Percentiles rank a stretch among this genome's conserved stretches.
Evolutionary conservation across 2,113 vertebrate species (phyloP).

Genomic region (Morone chrysops): DNA sequence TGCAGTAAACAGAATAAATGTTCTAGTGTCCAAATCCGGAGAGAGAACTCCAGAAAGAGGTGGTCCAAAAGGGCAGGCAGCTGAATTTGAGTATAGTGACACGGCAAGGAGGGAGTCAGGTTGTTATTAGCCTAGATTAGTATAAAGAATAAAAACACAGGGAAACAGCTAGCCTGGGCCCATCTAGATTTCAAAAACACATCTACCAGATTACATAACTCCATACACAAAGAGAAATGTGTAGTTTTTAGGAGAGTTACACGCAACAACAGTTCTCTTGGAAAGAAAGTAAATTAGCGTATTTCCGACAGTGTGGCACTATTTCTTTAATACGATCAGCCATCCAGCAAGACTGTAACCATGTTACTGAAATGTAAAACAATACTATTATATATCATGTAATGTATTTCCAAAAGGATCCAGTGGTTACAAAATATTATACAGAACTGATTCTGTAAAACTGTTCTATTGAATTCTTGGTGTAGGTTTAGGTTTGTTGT

Average conservation of each 20-base stretch:
- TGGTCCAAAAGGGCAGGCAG: too few species aligned
- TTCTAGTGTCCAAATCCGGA: too few species aligned
- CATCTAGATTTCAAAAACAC: not conserved
- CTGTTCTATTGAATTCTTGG: constrained; percentile 6
- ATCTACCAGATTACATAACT: not conserved
- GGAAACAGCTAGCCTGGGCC: not conserved
- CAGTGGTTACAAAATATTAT: not conserved
- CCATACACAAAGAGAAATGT: not conserved
- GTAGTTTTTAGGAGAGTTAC: not conserved
- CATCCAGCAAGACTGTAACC: not conserved
- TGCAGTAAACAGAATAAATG: too few species aligned
- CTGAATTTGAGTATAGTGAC: too few species aligned
- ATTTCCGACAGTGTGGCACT: constrained; percentile 2
- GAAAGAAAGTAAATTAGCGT: not conserved
- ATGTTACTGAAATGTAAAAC: constrained; percentile 1
- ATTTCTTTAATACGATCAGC: constrained; percentile 4
- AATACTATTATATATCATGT: not conserved
- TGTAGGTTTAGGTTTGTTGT: constrained; percentile 26
- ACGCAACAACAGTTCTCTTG: not conserved
- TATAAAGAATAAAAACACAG: not conserved
- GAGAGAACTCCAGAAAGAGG: too few species aligned
- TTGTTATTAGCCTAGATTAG: not conserved
- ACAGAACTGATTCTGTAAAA: constrained; percentile 14
- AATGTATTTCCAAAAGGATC: not conserved
- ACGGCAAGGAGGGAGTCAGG: not conserved